These are phyloP conservation scores for Poecilia latipinna DNA, from an alignment of 2,113 vertebrate genomes.

Conservation along the genomic window DNA sequence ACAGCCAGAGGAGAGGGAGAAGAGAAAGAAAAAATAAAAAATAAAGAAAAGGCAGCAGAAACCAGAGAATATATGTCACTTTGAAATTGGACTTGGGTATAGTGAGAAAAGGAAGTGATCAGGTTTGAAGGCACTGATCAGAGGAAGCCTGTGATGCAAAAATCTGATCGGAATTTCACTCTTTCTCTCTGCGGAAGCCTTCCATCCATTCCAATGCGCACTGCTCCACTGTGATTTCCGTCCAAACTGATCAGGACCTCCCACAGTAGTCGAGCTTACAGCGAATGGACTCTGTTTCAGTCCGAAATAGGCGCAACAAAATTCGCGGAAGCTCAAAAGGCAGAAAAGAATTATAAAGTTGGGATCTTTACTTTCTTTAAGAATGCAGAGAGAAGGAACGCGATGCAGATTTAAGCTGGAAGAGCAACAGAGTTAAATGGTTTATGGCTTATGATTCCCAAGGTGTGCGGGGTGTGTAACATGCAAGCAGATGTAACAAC, in stretches of 20 bases:
- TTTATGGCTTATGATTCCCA: constrained; percentile 72
- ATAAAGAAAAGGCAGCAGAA: constrained; percentile 73
- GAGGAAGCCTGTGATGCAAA: constrained; percentile 11
- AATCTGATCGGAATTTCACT: constrained; percentile 38
- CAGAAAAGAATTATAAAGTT: constrained; percentile 46
- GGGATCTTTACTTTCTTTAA: constrained; percentile 41
- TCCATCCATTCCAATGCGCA: constrained; percentile 29
- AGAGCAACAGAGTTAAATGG: constrained; percentile 62
- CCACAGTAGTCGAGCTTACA: constrained; percentile 41
- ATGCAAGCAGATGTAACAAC: neutral
- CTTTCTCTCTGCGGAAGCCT: constrained; percentile 43
- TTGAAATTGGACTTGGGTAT: constrained; percentile 54
- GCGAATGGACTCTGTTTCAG: constrained; percentile 36
- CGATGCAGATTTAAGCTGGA: constrained; percentile 56
- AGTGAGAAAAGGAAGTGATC: constrained; percentile 38
- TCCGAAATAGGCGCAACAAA: constrained; percentile 40
- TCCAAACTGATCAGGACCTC: constrained; percentile 55
- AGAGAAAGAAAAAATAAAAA: constrained; percentile 52
- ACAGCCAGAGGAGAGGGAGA: constrained; percentile 66
- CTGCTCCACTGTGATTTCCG: constrained; percentile 17
- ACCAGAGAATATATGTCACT: constrained; percentile 54
- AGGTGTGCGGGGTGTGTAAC: constrained; percentile 13
- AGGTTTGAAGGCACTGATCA: constrained; percentile 68
- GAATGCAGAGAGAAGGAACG: constrained; percentile 36
- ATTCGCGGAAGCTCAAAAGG: constrained; percentile 59